These are phyloP conservation scores for Patella caerulea DNA, from an alignment of 2,888 invertebrate species.

Conservation along the genomic window DNA sequence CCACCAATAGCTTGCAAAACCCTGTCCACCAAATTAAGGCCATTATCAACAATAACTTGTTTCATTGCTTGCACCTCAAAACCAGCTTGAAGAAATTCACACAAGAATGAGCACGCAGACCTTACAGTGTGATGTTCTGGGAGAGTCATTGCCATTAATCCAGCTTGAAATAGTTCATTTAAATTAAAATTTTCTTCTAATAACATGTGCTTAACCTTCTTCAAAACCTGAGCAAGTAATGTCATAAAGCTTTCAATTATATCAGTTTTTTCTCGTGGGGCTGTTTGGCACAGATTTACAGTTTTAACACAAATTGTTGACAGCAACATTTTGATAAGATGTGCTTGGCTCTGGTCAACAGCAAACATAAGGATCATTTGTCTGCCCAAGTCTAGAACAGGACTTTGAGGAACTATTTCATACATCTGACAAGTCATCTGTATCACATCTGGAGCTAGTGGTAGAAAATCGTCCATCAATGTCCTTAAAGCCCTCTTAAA, in stretches of 20 bases:
- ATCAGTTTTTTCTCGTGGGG: slow-evolving; percentile 77
- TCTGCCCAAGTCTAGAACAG: slow-evolving; percentile 82
- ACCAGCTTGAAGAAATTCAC: slow-evolving; percentile 76
- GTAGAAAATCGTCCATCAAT: slow-evolving; percentile 80
- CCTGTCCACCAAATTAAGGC: slow-evolving; percentile 77
- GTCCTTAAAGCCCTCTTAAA: slow-evolving; percentile 83
- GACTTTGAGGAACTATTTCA: slow-evolving; percentile 79
- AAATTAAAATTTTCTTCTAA: slow-evolving; percentile 67
- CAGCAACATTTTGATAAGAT: slow-evolving; percentile 71
- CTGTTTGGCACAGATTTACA: slow-evolving; percentile 50
- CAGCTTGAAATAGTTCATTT: slow-evolving; percentile 8
- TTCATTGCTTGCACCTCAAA: slow-evolving; percentile 57
- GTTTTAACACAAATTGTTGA: slow-evolving; percentile 63
- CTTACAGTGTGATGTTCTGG: not conserved
- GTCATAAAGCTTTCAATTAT: slow-evolving; percentile 81
- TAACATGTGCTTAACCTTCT: slow-evolving; percentile 76
- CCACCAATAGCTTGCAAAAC: slow-evolving; percentile 75
- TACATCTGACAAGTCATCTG: slow-evolving; percentile 81
- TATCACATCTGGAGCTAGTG: slow-evolving; percentile 80
- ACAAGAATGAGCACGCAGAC: slow-evolving; percentile 48
- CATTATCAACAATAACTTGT: slow-evolving; percentile 75
- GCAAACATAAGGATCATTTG: slow-evolving; percentile 74
- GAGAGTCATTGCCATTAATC: not conserved
- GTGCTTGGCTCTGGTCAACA: slow-evolving; percentile 54
- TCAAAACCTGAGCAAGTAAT: slow-evolving; percentile 78